Evolutionary conservation across 1,140 invertebrate genomes (phyloP), one percentile per base, ranked within the genome.

Genomic region (Leguminivora glycinivorella): DNA sequence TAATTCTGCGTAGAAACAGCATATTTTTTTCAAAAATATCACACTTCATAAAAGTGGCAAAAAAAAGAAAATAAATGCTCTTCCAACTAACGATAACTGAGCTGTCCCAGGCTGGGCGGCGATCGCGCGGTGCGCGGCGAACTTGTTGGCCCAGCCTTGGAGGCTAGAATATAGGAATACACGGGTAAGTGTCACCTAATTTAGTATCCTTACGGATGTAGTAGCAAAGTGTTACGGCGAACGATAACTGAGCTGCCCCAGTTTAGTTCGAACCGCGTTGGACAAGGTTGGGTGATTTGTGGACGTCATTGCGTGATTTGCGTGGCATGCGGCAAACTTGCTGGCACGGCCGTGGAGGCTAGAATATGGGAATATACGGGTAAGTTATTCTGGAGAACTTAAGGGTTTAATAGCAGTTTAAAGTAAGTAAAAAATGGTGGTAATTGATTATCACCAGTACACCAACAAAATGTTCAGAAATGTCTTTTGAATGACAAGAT

Each of bases 131-230:
- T 98, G 98, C 87, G 97, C 97, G 4, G 94, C 94, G 56, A 98
- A 98, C 92, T 91, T 98, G 63, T 89, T 97, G 14, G 94, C 95
- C 4, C 96, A 98, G 82, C 96, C 96, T 9, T 98, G 97, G 97
- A 92, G 97, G 75, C 96, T 95, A 89, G 97, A 98, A 84, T 98
- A 96, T 82, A 93, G 94, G 77, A 93, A 93, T 75, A 94, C 98
- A 68, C 95, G 95, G 91, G 97, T 97, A 82, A 83, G 83, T 78
- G 47, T 38, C 1, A 34, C 9, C 9, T 34, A 34, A 10, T 31
- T 7, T 0, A 7, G 29, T 31, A 7, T 6, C 9, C 9, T 0
- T 31, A 31, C 6, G 29, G 31, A 34, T 31, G 29, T 7, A 31
- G 9, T 0, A 93, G 93, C 67, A 93, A 95, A 71, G 95, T 97